Evolutionary conservation across 2,888 invertebrate genomes (phyloP), one percentile per base, ranked within the genome.

Genomic region (Lithophane leautieri): DNA sequence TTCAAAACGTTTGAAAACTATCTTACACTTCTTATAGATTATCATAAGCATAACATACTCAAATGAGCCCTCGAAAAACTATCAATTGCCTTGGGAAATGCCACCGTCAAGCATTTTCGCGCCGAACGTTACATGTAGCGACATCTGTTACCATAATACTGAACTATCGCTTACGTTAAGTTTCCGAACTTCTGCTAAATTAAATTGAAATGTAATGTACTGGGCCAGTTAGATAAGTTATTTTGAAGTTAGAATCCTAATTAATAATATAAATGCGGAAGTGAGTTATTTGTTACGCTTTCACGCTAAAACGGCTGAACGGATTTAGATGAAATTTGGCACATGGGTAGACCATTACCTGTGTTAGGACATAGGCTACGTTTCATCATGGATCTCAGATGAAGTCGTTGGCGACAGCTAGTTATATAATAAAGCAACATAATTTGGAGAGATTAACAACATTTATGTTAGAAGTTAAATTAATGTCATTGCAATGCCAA

Each of bases 401-500:
- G 19, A 50, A 19, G 16, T 50, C 47, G 19, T 7, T 7, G 47
- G 19, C 19, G 4, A 50, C 8, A 50, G 19, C 8, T 47, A 47
- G 47, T 22, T 54, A 25, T 54, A 14, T 44, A 34, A 61, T 58
- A 54, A n/a, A 34, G 4, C 7, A 61, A 73, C 12, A 67, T 70
- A 50, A n/a, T 73, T 67, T 22, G 16, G 14, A 50, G 22, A 67
- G n/a, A 73, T 14, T n/a, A 11, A 47, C 63, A 22, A 76, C 9
- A 61, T 70, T 66, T 65, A 87, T 80, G 16, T 67, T n/a, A 63
- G 19, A 73, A 82, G 60, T 82, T 84, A 70, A 67, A 74, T 76
- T 56, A 77, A 73, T 68, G 58, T 47, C 4, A 56, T 72, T 58
- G 44, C 44, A 60, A 67, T 73, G 42, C 56, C 52, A 63, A 28